Percentiles rank a stretch among this genome's conserved stretches.
Conservation (phyloP, 2,888 invertebrate genomes). For the Polyommatus iphigenia region DNA sequence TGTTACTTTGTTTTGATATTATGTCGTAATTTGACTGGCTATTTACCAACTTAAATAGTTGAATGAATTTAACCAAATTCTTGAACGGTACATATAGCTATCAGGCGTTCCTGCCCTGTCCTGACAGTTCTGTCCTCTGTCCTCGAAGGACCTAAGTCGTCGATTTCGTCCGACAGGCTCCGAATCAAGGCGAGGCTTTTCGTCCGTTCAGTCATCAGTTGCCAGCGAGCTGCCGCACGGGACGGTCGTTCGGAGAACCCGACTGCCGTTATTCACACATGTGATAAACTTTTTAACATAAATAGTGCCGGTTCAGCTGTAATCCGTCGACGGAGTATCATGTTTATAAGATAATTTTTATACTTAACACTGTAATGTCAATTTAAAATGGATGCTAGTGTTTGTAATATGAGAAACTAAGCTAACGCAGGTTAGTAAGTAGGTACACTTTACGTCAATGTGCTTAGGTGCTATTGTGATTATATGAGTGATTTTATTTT, state of each 20-base stretch:
- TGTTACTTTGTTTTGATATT: too few species aligned
- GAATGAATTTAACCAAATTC: neutral
- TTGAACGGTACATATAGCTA: neutral
- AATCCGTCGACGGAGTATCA: constrained; percentile 41
- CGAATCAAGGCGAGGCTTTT: constrained; percentile 42
- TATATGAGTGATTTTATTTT: neutral
- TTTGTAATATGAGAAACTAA: constrained; percentile 50
- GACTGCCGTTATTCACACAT: constrained; percentile 48
- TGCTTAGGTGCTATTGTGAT: neutral
- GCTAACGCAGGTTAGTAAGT: constrained; percentile 47
- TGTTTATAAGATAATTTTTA: constrained; percentile 37
- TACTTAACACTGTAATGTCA: constrained; percentile 45
- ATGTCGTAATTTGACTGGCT: too few species aligned
- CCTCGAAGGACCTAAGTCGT: constrained; percentile 33
- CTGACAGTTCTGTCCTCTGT: constrained; percentile 40
- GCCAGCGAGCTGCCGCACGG: constrained; percentile 50
- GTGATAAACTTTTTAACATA: constrained; percentile 64
- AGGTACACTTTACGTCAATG: constrained; percentile 25
- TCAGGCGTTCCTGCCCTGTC: constrained; percentile 31
- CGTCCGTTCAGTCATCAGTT: constrained; percentile 52
- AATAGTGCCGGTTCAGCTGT: constrained; percentile 51
- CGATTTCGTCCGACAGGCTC: constrained; percentile 44
- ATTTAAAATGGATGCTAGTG: constrained; percentile 56
- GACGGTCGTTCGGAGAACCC: constrained; percentile 48
- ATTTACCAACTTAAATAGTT: neutral